These are phyloP conservation scores for Exocentrus adspersus DNA, from an alignment of 2,888 invertebrate species.

Conservation along the genomic window DNA sequence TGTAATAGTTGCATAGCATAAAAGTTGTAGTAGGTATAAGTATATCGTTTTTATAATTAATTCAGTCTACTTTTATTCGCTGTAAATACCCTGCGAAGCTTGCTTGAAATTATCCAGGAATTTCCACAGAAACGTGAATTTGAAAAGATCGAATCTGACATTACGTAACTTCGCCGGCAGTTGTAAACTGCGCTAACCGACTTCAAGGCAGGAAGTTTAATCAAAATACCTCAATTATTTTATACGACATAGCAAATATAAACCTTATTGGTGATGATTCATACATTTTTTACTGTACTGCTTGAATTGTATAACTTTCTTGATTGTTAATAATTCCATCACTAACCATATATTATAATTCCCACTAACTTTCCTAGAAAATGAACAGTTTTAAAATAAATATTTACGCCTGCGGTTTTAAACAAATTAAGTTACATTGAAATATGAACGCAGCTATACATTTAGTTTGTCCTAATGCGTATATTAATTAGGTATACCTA, in stretches of 20 bases:
- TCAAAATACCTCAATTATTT: constrained; percentile 8
- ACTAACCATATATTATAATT: background rate
- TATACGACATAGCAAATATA: constrained; percentile 1
- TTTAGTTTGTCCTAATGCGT: too few relatives aligned
- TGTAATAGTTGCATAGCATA: too few relatives aligned
- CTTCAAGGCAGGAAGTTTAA: background rate
- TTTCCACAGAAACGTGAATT: constrained; percentile 24
- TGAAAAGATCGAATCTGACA: constrained; percentile 42
- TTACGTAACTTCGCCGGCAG: constrained; percentile 40
- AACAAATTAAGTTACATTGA: background rate
- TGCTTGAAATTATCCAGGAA: background rate
- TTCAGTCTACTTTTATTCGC: background rate
- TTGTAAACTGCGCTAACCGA: constrained; percentile 38
- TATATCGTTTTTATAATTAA: background rate
- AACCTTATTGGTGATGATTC: background rate
- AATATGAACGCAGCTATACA: too few relatives aligned
- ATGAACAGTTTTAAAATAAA: constrained; percentile 1
- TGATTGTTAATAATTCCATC: background rate
- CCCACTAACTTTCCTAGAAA: background rate
- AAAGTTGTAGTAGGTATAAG: too few relatives aligned
- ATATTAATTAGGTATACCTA: too few relatives aligned
- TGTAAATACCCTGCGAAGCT: background rate
- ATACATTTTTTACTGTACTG: background rate
- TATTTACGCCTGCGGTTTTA: background rate
- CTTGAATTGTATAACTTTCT: background rate